Conservation (phyloP, 2,888 invertebrate genomes). For the Asteroscopus sphinx region DNA sequence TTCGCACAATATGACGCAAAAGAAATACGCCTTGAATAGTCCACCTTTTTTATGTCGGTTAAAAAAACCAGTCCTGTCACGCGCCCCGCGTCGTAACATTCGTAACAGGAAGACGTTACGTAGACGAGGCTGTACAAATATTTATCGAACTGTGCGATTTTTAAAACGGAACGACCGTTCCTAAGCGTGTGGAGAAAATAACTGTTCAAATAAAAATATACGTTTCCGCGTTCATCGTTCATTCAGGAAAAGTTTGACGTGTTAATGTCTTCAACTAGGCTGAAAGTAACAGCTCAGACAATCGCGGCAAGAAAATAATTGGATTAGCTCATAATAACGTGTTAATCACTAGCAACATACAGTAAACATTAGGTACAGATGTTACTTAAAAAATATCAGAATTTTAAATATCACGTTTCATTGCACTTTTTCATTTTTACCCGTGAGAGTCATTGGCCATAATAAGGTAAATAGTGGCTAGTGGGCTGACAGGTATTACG, state of each 20-base stretch:
- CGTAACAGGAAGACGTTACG: constrained; percentile 44
- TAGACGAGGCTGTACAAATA: constrained; percentile 35
- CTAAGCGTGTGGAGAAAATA: constrained; percentile 20
- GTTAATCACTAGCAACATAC: neutral
- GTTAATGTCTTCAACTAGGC: constrained; percentile 3
- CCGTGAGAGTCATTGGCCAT: no score
- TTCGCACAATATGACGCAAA: constrained; percentile 46
- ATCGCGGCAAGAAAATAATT: constrained; percentile 5
- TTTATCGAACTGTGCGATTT: constrained; percentile 32
- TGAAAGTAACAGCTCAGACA: constrained; percentile 1
- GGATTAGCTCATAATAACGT: neutral
- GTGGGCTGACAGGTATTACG: no score
- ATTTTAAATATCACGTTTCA: no score
- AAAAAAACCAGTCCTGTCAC: constrained; percentile 43
- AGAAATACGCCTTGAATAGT: no score
- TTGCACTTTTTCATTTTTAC: no score
- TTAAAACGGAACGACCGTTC: constrained; percentile 4
- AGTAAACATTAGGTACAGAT: neutral
- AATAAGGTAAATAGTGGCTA: no score
- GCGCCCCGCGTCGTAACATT: constrained; percentile 43
- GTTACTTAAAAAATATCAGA: neutral
- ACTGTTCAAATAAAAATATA: constrained; percentile 5
- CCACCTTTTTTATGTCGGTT: no score
- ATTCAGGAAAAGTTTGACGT: constrained; percentile 18
- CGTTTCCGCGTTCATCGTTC: constrained; percentile 15